Evolutionary conservation across 2,113 vertebrate genomes (phyloP).

Genomic region (Coreoperca whiteheadi): DNA sequence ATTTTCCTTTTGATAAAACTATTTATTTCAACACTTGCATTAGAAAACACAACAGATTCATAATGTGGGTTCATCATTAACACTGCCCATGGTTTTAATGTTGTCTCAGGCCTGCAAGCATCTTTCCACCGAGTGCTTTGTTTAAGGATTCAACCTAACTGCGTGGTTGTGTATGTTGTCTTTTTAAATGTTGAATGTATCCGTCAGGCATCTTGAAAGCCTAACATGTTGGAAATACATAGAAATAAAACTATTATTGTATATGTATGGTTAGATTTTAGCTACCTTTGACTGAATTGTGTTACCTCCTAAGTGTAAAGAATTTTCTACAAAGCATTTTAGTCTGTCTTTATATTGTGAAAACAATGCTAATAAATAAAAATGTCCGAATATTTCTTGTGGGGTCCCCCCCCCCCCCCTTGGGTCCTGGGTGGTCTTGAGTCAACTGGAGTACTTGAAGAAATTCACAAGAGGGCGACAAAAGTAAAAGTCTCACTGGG

Average conservation of each 20-base stretch:
- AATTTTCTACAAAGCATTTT: slow-evolving; percentile 23
- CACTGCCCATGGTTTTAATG: slow-evolving; percentile 14
- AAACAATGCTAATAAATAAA: slow-evolving; percentile 39
- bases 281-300: slow-evolving; percentile 23
- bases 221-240: slow-evolving; percentile 17
- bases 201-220: background rate
- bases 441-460: background rate
- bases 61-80: background rate
- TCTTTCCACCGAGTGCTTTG: slow-evolving; percentile 37
- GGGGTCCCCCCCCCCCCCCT: no score
- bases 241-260: slow-evolving; percentile 24
- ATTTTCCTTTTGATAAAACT: background rate
- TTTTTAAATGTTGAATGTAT: slow-evolving; percentile 33
- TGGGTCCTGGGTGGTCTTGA: background rate
- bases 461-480: slow-evolving; percentile 76
- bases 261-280: slow-evolving; percentile 22
- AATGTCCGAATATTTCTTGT: background rate
- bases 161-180: background rate
- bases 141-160: slow-evolving; percentile 10
- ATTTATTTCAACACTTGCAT: slow-evolving; percentile 54
- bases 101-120: slow-evolving; percentile 26
- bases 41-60: background rate
- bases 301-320: slow-evolving; percentile 9
- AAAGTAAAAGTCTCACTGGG: background rate
- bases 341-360: slow-evolving; percentile 49